phyloP scores from a whole-genome alignment of 1,140 invertebrate species.

The Temnothorax nylanderi region DNA sequence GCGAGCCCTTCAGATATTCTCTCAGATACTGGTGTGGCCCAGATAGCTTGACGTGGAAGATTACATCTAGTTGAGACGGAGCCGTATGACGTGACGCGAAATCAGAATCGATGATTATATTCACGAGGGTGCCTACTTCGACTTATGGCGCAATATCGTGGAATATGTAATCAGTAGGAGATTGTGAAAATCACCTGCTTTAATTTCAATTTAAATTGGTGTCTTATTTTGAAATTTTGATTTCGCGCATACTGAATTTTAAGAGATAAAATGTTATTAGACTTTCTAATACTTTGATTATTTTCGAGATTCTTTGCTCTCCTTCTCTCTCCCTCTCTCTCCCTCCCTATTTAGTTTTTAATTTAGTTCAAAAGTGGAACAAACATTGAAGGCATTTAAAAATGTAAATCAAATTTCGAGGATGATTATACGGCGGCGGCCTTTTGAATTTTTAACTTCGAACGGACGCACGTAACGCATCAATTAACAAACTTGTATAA shows the following conservation, averaged over 20 bases:
- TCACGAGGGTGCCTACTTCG: constrained; percentile 6
- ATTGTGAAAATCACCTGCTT: not conserved
- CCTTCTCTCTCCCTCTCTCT: not conserved
- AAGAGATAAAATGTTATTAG: not conserved
- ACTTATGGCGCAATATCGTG: constrained; percentile 18
- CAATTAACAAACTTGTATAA: constrained; percentile 62
- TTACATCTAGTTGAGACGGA: constrained; percentile 45
- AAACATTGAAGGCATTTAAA: constrained; percentile 30
- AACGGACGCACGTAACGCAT: constrained; percentile 21
- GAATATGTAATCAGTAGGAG: constrained; percentile 14
- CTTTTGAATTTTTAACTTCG: constrained; percentile 52
- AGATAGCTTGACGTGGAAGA: constrained; percentile 26
- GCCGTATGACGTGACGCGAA: constrained; percentile 46
- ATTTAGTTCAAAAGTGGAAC: not conserved
- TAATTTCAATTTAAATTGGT: constrained; percentile 33
- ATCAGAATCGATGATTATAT: constrained; percentile 53
- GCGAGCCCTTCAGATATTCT: constrained; percentile 33
- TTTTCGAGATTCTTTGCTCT: not conserved
- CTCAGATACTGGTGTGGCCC: constrained; percentile 21
- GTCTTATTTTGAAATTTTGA: constrained; percentile 41
- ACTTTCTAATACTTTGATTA: constrained; percentile 33
- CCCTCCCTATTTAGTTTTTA: not conserved
- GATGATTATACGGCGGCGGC: constrained; percentile 7
- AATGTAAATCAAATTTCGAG: constrained; percentile 48
- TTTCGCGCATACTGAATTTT: constrained; percentile 27